Evolutionary conservation across 2,888 invertebrate species (phyloP), one percentile per base, ranked within the genome.

Genomic region (Helleia helle): DNA sequence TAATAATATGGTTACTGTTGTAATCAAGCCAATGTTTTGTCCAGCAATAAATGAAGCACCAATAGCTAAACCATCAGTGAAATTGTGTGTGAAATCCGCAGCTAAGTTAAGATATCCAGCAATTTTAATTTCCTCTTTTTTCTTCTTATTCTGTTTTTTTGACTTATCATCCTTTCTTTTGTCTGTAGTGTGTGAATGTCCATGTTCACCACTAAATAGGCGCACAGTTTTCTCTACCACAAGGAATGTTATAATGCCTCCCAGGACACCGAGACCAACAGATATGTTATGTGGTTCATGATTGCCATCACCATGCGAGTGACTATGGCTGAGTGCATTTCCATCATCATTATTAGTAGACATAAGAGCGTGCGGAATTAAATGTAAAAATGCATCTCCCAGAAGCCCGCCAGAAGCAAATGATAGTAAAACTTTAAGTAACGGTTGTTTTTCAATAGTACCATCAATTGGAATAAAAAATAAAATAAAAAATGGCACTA

Each of bases 21-120:
- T 99, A 8, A 98, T 88, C 40, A 93, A 87, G 17, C 96, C 96
- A 59, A 95, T 88, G 54, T 87, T 93, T 56, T 92, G 90, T 7
- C 98, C 97, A 44, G 96, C 97, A 59, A 98, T 88, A 71, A 93
- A 99, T 1, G 98, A 98, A 1, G 99, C 99, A 37, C 99, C 99
- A 66, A 99, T 99, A 13, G 99, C 99, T 46, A 99, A 84, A 13
- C 99, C 99, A 87, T 99, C 99, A 7, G 99, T 99, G 65, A 99
- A 98, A 79, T 99, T 99, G 71, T 99, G 99, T 8, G 96, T 91
- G 71, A 98, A 98, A 74, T 99, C 99, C 24, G 99, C 99, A 38
- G 95, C 98, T 51, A 99, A 84, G 79, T 99, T 99, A 48, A 99
- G 86, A 70, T 98, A 99, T 1, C 97, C 97, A 43, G 81, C 66